Conservation (phyloP, 2,888 invertebrate genomes). For the Dasypolia templi region DNA sequence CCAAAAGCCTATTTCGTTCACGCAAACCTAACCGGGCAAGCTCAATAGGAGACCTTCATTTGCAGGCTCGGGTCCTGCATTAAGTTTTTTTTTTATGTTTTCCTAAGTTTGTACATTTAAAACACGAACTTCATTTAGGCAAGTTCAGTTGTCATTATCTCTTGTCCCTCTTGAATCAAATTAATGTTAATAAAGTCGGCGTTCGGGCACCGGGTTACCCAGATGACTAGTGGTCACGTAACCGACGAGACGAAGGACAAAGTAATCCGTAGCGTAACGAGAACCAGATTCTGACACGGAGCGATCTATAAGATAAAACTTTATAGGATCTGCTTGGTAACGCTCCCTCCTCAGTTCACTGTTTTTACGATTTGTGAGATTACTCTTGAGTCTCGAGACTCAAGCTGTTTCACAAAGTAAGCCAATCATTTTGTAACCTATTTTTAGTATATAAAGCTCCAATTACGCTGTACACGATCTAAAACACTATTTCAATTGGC, state of each 20-base stretch:
- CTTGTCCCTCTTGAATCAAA: slow-evolving; percentile 50
- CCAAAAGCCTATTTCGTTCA: slow-evolving; percentile 41
- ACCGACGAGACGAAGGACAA: slow-evolving; percentile 34
- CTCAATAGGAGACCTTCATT: slow-evolving; percentile 46
- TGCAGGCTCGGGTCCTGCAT: slow-evolving; percentile 37
- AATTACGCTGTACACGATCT: neutral
- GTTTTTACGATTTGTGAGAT: slow-evolving; percentile 30
- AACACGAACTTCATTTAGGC: slow-evolving; percentile 27
- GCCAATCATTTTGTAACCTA: slow-evolving; percentile 8
- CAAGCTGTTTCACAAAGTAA: slow-evolving; percentile 12
- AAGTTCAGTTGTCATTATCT: slow-evolving; percentile 40
- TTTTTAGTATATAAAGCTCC: neutral
- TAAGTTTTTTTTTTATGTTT: slow-evolving; percentile 47
- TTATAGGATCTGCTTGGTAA: slow-evolving; percentile 36
- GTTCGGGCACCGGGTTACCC: slow-evolving; percentile 7
- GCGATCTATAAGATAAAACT: slow-evolving; percentile 47
- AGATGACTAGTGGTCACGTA: slow-evolving; percentile 56
- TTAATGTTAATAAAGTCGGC: slow-evolving; percentile 35
- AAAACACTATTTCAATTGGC: no score
- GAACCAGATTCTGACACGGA: slow-evolving; percentile 38
- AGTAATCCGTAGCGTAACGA: slow-evolving; percentile 37
- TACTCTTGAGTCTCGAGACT: no score
- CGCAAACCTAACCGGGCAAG: slow-evolving; percentile 30
- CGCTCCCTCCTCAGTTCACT: slow-evolving; percentile 11
- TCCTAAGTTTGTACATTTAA: slow-evolving; percentile 41